Conservation (phyloP, 2,113 vertebrate genomes). For the Cisticola juncidis region DNA sequence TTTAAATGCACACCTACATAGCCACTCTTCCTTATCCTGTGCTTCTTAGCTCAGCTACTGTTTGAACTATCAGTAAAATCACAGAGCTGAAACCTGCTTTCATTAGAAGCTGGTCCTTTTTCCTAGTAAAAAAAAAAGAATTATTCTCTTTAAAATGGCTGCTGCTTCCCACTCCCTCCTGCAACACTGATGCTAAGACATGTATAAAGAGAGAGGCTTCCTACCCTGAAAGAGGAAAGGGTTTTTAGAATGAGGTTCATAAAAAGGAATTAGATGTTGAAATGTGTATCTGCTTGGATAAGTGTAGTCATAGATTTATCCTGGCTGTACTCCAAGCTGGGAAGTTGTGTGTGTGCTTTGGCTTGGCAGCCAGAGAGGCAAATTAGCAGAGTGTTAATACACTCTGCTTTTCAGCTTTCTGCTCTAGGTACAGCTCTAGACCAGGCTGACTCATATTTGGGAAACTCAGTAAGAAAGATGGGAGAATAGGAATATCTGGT, state of each 20-base stretch:
- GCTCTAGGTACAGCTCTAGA: neutral
- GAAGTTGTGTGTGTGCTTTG: neutral
- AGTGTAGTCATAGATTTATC: constrained; percentile 39
- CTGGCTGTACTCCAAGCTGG: constrained; percentile 40
- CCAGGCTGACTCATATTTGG: neutral
- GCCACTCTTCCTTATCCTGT: neutral
- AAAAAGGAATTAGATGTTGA: constrained; percentile 42
- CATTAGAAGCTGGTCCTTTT: neutral
- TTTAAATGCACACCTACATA: neutral
- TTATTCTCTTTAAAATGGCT: constrained; percentile 9
- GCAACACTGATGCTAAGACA: neutral
- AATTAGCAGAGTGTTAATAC: constrained; percentile 9
- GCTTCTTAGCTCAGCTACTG: neutral
- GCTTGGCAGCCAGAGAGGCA: neutral
- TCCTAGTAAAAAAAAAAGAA: neutral
- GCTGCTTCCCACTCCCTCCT: neutral
- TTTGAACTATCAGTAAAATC: neutral
- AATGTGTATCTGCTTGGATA: constrained; percentile 5
- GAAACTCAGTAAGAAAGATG: neutral
- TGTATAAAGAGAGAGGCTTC: neutral
- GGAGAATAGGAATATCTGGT: neutral
- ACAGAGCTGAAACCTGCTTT: neutral
- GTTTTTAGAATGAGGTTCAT: neutral
- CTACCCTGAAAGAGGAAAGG: neutral
- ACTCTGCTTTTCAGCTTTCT: neutral